A percentile compares a stretch with the other conserved stretches of the same genome.
These are phyloP conservation scores for Leucania comma DNA, from an alignment of 2,888 invertebrate species.

Conservation along the genomic window DNA sequence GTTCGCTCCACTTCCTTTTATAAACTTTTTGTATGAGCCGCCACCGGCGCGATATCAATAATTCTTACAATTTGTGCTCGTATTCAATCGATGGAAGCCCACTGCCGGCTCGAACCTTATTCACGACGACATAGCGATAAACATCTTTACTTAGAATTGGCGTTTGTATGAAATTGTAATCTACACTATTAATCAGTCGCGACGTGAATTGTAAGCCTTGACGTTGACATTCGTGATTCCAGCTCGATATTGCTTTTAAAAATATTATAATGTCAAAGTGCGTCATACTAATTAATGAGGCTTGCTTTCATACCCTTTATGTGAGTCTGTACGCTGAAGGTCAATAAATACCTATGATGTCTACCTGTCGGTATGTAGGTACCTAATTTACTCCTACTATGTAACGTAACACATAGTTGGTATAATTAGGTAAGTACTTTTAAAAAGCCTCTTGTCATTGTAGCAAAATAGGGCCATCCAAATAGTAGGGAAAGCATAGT, in stretches of 20 bases:
- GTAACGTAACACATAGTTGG: not conserved
- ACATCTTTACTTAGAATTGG: slow-evolving; percentile 65
- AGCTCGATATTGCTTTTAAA: slow-evolving; percentile 55
- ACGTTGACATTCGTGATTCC: slow-evolving; percentile 60
- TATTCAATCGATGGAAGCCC: slow-evolving; percentile 75
- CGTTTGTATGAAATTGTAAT: slow-evolving; percentile 58
- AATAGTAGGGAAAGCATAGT: slow-evolving; percentile 7
- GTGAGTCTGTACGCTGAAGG: slow-evolving; percentile 47
- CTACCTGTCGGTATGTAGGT: not conserved
- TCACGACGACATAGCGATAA: slow-evolving; percentile 65
- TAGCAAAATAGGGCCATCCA: not conserved
- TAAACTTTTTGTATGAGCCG: slow-evolving; percentile 87
- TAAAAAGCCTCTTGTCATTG: too few relatives aligned
- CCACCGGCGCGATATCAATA: slow-evolving; percentile 84
- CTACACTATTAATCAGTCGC: slow-evolving; percentile 62
- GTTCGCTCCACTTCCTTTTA: slow-evolving; percentile 89
- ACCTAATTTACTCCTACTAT: not conserved
- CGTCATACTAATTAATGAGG: slow-evolving; percentile 63
- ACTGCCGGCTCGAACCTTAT: slow-evolving; percentile 68
- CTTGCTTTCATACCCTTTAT: slow-evolving; percentile 45
- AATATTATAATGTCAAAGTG: slow-evolving; percentile 56
- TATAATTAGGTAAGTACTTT: not conserved
- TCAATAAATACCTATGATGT: slow-evolving; percentile 8
- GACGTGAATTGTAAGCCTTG: slow-evolving; percentile 53
- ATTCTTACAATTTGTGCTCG: slow-evolving; percentile 85